Percentiles rank a stretch among this genome's conserved stretches.
These are phyloP conservation scores for Ictidomys tridecemlineatus DNA, from an alignment of 2,113 vertebrate genomes.

Conservation along the genomic window DNA sequence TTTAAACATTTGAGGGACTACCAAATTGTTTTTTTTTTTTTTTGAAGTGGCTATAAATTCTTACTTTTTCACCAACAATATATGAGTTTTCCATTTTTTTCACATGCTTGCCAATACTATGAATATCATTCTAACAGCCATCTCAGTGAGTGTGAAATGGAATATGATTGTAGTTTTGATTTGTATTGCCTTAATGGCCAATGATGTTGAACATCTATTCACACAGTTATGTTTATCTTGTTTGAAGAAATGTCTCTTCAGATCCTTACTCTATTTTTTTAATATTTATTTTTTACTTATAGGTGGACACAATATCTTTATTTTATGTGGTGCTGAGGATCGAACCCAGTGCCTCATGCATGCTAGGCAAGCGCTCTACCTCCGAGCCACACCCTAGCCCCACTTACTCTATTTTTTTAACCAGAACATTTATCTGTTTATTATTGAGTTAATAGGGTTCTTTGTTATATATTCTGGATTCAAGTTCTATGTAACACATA, in stretches of 20 bases:
- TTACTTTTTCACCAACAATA: background rate
- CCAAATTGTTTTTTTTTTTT: background rate
- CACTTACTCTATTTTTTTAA: background rate
- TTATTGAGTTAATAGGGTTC: background rate
- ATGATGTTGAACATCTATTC: background rate
- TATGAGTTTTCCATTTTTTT: background rate
- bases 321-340: too few species aligned
- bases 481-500: background rate
- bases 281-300: too few species aligned
- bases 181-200: background rate
- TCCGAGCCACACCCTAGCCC: too few species aligned
- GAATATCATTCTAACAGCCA: background rate
- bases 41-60: background rate
- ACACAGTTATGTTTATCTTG: background rate
- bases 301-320: too few species aligned
- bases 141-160: background rate
- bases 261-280: background rate
- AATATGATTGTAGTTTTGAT: background rate
- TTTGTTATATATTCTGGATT: background rate
- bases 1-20: background rate
- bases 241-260: background rate
- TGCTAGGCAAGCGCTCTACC: too few species aligned
- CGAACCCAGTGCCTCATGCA: too few species aligned
- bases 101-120: background rate
- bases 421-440: background rate